A percentile compares a stretch with the other conserved stretches of the same genome.
phyloP scores from a whole-genome alignment of 2,797 vertebrate genomes.

The Sylvia borin region DNA sequence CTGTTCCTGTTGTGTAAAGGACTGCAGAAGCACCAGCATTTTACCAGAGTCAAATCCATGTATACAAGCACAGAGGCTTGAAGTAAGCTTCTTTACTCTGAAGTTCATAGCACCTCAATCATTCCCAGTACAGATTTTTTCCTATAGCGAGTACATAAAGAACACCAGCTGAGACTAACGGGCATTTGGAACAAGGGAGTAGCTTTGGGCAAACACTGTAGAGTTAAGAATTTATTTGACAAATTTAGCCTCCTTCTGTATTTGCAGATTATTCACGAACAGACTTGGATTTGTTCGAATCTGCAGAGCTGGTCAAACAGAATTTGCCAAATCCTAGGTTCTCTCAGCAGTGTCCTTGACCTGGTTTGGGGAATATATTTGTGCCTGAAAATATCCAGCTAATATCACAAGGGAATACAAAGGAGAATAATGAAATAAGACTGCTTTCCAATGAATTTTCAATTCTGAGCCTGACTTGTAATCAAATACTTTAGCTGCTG shows the following conservation, averaged over 20 bases:
- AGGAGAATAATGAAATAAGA: neutral
- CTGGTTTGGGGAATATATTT: neutral
- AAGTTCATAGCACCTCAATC: neutral
- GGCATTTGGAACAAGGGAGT: neutral
- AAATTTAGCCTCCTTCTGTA: slow-evolving; percentile 3
- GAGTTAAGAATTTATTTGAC: slow-evolving; percentile 26
- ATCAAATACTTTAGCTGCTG: neutral
- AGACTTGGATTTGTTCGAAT: neutral
- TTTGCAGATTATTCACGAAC: slow-evolving; percentile 35
- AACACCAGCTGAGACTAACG: neutral
- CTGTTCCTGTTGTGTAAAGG: neutral
- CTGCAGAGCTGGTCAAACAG: slow-evolving; percentile 15
- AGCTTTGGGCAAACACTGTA: neutral
- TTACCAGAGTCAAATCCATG: neutral
- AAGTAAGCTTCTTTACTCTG: neutral
- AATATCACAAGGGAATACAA: neutral
- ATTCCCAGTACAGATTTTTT: neutral
- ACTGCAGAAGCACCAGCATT: neutral
- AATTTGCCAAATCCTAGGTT: slow-evolving; percentile 6
- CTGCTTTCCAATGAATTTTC: neutral
- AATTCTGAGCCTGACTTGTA: neutral
- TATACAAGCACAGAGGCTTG: neutral
- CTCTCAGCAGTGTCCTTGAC: neutral
- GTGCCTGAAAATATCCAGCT: neutral
- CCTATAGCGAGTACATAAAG: neutral